phyloP scores from a whole-genome alignment of 2,797 vertebrate species.

The Rhyacichthys aspro region DNA sequence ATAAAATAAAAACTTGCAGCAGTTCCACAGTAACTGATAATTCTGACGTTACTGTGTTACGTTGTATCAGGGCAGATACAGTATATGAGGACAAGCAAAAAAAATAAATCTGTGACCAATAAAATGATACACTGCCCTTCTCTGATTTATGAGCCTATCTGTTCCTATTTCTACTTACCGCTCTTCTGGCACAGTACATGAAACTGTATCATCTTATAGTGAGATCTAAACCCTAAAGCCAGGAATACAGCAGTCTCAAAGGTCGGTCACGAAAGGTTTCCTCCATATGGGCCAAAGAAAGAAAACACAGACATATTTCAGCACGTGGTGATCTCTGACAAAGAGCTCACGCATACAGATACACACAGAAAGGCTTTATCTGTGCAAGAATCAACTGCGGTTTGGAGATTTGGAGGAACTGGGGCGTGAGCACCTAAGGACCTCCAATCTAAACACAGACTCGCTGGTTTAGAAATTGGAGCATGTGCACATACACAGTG shows the following conservation, averaged over 20 bases:
- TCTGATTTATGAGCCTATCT: conserved; percentile 25
- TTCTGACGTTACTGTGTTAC: no score
- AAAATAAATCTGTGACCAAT: conserved; percentile 21
- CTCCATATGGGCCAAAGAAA: conserved; percentile 55
- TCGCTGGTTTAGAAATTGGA: conserved; percentile 58
- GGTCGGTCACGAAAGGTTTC: conserved; percentile 64
- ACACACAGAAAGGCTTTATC: conserved; percentile 63
- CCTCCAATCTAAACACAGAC: conserved; percentile 72
- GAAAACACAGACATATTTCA: conserved; percentile 47
- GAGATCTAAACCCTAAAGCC: conserved; percentile 25
- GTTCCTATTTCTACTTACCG: conserved; percentile 11
- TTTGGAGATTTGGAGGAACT: conserved; percentile 62
- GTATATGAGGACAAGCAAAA: conserved; percentile 11
- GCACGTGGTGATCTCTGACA: conserved; percentile 57
- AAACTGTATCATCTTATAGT: conserved; percentile 28
- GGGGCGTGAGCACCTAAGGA: conserved; percentile 63
- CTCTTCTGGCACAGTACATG: conserved; percentile 24
- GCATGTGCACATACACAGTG: conserved; percentile 22
- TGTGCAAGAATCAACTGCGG: conserved; percentile 57
- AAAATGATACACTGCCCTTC: conserved; percentile 8
- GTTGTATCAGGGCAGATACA: no score
- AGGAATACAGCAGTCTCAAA: conserved; percentile 18
- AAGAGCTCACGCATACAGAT: conserved; percentile 44
- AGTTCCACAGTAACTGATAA: not conserved
- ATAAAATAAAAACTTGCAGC: no score